Percentiles rank a stretch among this genome's conserved stretches.
Conservation (phyloP, 2,113 vertebrate species). For the Leucopsar rothschildi region DNA sequence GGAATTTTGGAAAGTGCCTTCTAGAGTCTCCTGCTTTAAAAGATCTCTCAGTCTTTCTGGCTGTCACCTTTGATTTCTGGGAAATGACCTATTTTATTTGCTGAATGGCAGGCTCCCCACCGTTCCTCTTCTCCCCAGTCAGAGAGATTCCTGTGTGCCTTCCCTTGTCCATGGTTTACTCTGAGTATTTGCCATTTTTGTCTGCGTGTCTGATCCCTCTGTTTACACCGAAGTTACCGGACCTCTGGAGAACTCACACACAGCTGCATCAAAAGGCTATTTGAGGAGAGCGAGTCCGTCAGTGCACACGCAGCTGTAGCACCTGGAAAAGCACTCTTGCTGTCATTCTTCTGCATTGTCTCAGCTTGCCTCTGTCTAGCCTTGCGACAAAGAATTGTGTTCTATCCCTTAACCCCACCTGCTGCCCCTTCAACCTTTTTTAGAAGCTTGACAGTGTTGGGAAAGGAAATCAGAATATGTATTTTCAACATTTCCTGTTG, state of each 20-base stretch:
- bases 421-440: neutral
- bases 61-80: neutral
- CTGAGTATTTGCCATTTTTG: neutral
- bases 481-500: neutral
- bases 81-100: neutral
- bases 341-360: neutral
- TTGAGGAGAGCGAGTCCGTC: neutral
- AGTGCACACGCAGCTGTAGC: neutral
- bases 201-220: neutral
- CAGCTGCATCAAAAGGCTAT: neutral
- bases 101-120: neutral
- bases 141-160: neutral
- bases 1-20: neutral
- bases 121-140: neutral
- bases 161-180: neutral
- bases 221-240: rapidly evolving
- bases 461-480: neutral
- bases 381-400: neutral
- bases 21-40: neutral
- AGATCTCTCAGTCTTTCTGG: neutral
- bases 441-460: neutral
- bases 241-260: neutral
- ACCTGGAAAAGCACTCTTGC: neutral
- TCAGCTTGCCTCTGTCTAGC: neutral
- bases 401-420: neutral